Percentiles rank a stretch among this genome's conserved stretches.
These are phyloP conservation scores for Agonopterix subpropinquella DNA, from an alignment of 2,888 invertebrate genomes.

Conservation along the genomic window DNA sequence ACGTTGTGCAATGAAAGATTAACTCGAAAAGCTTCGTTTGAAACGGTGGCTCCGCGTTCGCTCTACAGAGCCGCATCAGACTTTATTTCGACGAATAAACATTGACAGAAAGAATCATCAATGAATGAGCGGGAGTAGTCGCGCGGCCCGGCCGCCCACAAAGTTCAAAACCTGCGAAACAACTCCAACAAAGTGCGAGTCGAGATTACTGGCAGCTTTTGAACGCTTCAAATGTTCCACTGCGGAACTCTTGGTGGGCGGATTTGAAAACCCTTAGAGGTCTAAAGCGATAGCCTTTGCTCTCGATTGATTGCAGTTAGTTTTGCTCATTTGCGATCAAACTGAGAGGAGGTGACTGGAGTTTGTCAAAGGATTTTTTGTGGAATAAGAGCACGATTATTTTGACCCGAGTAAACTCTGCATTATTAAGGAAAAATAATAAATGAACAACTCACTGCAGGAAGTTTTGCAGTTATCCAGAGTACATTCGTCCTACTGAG, in stretches of 20 bases:
- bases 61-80: conserved; percentile 7
- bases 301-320: conserved; percentile 44
- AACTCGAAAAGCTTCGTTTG: conserved; percentile 6
- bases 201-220: conserved; percentile 48
- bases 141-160: conserved; percentile 24
- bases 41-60: background rate
- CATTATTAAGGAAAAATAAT: background rate
- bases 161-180: conserved; percentile 44
- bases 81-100: conserved; percentile 12
- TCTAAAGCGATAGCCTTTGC: conserved; percentile 45
- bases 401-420: background rate
- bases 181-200: conserved; percentile 41
- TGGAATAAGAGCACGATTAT: too few relatives aligned
- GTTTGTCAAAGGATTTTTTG: conserved; percentile 27
- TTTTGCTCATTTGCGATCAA: conserved; percentile 38
- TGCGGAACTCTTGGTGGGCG: conserved; percentile 35
- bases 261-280: conserved; percentile 44
- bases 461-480: too few relatives aligned
- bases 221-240: conserved; percentile 40
- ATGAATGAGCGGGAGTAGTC: conserved; percentile 23
- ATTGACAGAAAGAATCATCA: conserved; percentile 11
- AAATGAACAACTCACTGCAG: too few relatives aligned
- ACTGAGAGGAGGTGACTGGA: conserved; percentile 22
- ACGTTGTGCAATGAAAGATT: conserved; percentile 11
- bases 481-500: background rate